Evolutionary conservation across 2,888 invertebrate species (phyloP).

Genomic region (Aproaerema taeniolella): DNA sequence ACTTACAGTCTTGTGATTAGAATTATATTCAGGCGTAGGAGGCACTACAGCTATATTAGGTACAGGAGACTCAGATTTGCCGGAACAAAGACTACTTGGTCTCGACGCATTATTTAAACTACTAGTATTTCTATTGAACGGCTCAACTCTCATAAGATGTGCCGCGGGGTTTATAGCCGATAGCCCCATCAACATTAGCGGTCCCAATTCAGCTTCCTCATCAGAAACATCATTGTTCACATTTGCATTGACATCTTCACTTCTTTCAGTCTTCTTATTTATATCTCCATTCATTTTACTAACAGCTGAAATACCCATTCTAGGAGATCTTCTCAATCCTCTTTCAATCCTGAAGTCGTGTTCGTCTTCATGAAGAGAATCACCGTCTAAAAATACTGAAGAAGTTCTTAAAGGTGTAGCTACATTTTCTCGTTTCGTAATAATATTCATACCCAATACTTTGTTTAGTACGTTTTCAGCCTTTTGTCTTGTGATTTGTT

Average conservation of each 20-base stretch:
- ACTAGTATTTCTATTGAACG: conserved; percentile 59
- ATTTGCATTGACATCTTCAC: conserved; percentile 52
- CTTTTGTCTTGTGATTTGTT: conserved; percentile 65
- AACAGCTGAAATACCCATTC: conserved; percentile 67
- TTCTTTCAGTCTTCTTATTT: conserved; percentile 57
- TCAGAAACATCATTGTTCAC: conserved; percentile 57
- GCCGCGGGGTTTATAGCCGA: conserved; percentile 80
- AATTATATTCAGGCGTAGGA: conserved; percentile 82
- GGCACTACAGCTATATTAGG: conserved; percentile 86
- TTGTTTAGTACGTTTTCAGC: conserved; percentile 69
- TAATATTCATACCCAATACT: conserved; percentile 68
- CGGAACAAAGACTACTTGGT: conserved; percentile 62
- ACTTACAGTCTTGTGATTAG: conserved; percentile 66
- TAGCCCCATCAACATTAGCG: conserved; percentile 82
- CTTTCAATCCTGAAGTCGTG: conserved; percentile 61
- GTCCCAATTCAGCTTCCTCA: conserved; percentile 80
- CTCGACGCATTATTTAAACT: conserved; percentile 51
- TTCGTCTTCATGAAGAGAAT: conserved; percentile 61
- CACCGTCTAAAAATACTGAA: conserved; percentile 66
- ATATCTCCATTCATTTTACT: conserved; percentile 72
- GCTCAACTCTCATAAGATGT: conserved; percentile 78
- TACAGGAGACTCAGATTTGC: conserved; percentile 66
- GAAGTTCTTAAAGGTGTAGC: conserved; percentile 64
- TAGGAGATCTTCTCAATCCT: conserved; percentile 60
- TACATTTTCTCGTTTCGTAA: conserved; percentile 61